phyloP scores from a whole-genome alignment of 2,797 vertebrate species.

The Myiotriccus ornatus region DNA sequence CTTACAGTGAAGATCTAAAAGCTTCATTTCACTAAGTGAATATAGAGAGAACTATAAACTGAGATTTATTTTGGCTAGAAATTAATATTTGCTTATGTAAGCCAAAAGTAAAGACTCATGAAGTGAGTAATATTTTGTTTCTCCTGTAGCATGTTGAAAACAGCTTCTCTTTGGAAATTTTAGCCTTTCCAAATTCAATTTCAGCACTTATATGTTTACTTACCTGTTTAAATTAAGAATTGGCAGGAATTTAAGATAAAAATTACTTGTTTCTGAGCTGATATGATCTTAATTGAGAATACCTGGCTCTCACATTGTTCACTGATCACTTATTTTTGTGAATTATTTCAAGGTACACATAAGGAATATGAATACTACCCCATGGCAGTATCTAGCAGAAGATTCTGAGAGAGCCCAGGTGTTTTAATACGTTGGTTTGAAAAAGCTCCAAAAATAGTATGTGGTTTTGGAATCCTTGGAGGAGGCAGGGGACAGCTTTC shows the following conservation, averaged over 20 bases:
- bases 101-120: not conserved
- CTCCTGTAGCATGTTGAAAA: not conserved
- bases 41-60: not conserved
- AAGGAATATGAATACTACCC: not conserved
- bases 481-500: constrained; percentile 5
- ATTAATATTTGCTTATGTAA: not conserved
- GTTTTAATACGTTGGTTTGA: constrained; percentile 35
- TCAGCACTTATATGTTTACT: not conserved
- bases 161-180: constrained; percentile 11
- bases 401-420: constrained; percentile 19
- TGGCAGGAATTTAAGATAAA: constrained; percentile 31
- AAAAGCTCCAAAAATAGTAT: constrained; percentile 15
- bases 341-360: not conserved
- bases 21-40: not conserved
- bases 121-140: constrained; percentile 30
- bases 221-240: constrained; percentile 56
- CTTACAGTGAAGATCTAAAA: not conserved
- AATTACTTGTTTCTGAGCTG: not conserved
- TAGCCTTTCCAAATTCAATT: constrained; percentile 20
- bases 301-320: not conserved
- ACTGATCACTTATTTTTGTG: constrained; percentile 42
- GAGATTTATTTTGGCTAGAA: constrained; percentile 7
- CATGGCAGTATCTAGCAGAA: not conserved
- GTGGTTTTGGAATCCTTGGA: constrained; percentile 27
- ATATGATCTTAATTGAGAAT: constrained; percentile 52